Percentiles rank a stretch among this genome's conserved stretches.
These are phyloP conservation scores for Luscinia megarhynchos DNA, from an alignment of 2,797 vertebrate species.

Conservation along the genomic window DNA sequence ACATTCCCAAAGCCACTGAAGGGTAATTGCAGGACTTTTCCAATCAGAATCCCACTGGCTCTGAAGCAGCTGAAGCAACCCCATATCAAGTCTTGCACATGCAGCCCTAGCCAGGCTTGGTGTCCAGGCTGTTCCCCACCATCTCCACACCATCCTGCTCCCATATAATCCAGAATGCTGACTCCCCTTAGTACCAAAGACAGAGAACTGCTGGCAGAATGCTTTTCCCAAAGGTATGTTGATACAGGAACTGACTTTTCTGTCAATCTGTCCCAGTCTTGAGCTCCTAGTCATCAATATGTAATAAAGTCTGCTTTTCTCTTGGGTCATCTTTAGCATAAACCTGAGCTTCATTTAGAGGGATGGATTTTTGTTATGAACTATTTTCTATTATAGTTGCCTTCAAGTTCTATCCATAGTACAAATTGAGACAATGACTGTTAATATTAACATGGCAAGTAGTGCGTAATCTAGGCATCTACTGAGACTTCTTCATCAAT, in stretches of 20 bases:
- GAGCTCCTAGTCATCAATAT: background rate
- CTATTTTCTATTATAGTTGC: background rate
- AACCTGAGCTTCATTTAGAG: background rate
- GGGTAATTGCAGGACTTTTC: background rate
- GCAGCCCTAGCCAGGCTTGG: background rate
- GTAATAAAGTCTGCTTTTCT: background rate
- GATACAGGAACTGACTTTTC: background rate
- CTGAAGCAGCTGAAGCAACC: background rate
- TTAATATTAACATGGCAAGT: background rate
- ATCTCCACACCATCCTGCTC: background rate
- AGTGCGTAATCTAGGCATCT: background rate
- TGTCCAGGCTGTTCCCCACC: background rate
- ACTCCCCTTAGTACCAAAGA: background rate
- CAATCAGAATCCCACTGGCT: background rate
- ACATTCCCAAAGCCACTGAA: background rate
- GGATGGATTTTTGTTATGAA: background rate
- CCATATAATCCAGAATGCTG: background rate
- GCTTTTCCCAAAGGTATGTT: background rate
- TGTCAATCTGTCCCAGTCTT: background rate
- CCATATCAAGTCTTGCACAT: background rate
- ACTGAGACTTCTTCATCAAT: background rate
- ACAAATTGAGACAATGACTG: background rate
- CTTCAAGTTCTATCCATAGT: background rate
- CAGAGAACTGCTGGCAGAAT: background rate
- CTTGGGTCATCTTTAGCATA: background rate